Percentiles rank a stretch among this genome's conserved stretches.
Evolutionary conservation across 2,888 invertebrate genomes (phyloP).

Genomic region (Stictocephala bisonia): DNA sequence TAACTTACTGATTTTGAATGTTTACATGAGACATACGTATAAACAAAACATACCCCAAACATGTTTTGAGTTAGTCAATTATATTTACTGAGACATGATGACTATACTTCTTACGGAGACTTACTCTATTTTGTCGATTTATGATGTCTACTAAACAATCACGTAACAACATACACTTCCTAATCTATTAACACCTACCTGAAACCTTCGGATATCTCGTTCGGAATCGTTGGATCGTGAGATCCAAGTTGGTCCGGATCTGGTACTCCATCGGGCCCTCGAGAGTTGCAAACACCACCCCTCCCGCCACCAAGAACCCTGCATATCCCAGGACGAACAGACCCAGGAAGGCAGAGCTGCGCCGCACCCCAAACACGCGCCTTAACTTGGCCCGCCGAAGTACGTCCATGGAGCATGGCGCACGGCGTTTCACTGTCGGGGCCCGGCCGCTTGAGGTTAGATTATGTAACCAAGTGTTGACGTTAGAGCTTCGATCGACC

Average conservation of each 20-base stretch:
- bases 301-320: slow-evolving; percentile 74
- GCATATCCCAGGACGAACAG: slow-evolving; percentile 71
- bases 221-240: slow-evolving; percentile 70
- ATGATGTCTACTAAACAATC: too few relatives aligned
- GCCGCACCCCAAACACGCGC: slow-evolving; percentile 67
- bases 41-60: too few relatives aligned
- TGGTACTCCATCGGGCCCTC: slow-evolving; percentile 74
- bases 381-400: slow-evolving; percentile 54
- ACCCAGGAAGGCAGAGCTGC: slow-evolving; percentile 68
- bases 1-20: too few relatives aligned
- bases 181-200: too few relatives aligned
- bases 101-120: too few relatives aligned
- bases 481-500: too few relatives aligned
- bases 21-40: too few relatives aligned
- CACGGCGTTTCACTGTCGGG: slow-evolving; percentile 1
- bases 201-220: slow-evolving; percentile 71
- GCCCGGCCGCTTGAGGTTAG: neutral
- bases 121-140: too few relatives aligned
- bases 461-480: neutral
- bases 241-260: slow-evolving; percentile 67
- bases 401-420: slow-evolving; percentile 41
- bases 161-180: too few relatives aligned
- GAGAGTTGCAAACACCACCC: slow-evolving; percentile 73
- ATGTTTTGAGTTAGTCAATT: too few relatives aligned
- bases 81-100: too few relatives aligned